A percentile compares a stretch with the other conserved stretches of the same genome.
These are phyloP conservation scores for Xerus inauris DNA, from an alignment of 2,113 vertebrate species.

Conservation along the genomic window DNA sequence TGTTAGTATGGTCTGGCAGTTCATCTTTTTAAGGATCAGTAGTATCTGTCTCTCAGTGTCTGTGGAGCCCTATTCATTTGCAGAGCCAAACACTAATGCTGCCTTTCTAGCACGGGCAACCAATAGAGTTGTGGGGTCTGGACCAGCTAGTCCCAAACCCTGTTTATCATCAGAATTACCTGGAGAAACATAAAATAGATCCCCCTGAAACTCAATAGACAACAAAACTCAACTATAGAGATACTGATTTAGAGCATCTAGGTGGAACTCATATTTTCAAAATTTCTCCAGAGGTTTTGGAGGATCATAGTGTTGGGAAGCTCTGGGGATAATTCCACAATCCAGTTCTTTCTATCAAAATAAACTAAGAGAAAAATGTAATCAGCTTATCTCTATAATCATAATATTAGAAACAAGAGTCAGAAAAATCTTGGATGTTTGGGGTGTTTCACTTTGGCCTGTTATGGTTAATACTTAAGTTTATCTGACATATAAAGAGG, in stretches of 20 bases:
- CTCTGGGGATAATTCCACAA: background rate
- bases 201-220: background rate
- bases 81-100: background rate
- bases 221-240: background rate
- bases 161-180: background rate
- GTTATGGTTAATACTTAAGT: conserved; percentile 34
- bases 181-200: background rate
- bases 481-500: background rate
- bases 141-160: background rate
- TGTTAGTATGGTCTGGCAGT: background rate
- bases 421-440: background rate
- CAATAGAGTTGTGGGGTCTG: background rate
- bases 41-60: background rate
- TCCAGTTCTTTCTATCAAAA: conserved; percentile 38
- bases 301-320: background rate
- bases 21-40: background rate
- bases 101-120: background rate
- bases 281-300: background rate
- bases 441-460: background rate
- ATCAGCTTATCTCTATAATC: background rate
- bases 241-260: background rate
- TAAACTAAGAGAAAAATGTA: conserved; percentile 9
- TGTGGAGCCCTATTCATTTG: background rate
- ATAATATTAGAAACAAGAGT: background rate
- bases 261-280: background rate